Evolutionary conservation across 2,888 invertebrate species (phyloP).

Genomic region (Dynastes grantii): DNA sequence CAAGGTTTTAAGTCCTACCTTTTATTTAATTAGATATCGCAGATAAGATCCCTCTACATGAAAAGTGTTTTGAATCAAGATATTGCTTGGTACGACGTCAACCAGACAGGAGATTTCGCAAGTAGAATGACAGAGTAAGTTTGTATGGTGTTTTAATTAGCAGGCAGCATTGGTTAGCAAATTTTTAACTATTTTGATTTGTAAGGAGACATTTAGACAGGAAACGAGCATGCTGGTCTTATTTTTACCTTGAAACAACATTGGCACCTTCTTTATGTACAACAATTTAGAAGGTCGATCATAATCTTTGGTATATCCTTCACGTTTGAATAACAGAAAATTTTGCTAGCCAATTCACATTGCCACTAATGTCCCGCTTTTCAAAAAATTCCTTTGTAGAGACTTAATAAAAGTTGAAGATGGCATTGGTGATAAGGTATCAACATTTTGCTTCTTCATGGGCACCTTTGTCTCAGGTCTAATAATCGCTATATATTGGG

Average conservation of each 20-base stretch:
- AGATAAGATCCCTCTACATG: slow-evolving; percentile 78
- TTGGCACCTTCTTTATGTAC: too few relatives aligned
- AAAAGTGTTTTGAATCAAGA: slow-evolving; percentile 82
- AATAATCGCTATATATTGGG: slow-evolving; percentile 82
- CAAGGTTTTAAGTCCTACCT: neutral
- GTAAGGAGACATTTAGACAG: too few relatives aligned
- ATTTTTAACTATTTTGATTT: too few relatives aligned
- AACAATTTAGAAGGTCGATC: too few relatives aligned
- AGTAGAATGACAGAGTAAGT: slow-evolving; percentile 83
- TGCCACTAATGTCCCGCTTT: too few relatives aligned
- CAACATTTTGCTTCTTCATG: slow-evolving; percentile 81
- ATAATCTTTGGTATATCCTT: too few relatives aligned
- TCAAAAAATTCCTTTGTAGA: slow-evolving; percentile 68
- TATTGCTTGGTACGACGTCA: slow-evolving; percentile 81
- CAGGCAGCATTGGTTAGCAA: too few relatives aligned
- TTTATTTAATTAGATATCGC: slow-evolving; percentile 72
- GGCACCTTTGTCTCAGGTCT: slow-evolving; percentile 84
- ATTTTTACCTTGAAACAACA: too few relatives aligned
- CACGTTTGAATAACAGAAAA: too few relatives aligned
- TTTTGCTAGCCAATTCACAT: too few relatives aligned
- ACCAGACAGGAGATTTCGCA: slow-evolving; percentile 82
- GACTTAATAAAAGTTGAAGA: slow-evolving; percentile 86
- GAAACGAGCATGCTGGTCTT: too few relatives aligned
- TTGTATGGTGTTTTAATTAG: neutral
- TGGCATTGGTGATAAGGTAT: slow-evolving; percentile 88